phyloP scores from a whole-genome alignment of 2,797 vertebrate species.

The Gorsachius magnificus region DNA sequence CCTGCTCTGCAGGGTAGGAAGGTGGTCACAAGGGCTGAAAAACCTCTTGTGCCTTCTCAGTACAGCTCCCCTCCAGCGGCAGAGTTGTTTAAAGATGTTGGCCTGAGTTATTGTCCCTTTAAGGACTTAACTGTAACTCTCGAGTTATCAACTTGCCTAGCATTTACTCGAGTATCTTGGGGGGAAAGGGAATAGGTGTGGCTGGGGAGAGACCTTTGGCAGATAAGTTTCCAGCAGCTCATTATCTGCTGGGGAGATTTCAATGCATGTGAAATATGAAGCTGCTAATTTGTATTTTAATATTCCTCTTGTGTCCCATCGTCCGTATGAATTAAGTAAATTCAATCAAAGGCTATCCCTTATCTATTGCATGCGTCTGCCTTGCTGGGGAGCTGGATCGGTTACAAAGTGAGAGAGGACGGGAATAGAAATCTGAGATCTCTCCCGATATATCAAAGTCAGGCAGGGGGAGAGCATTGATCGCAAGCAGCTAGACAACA shows the following conservation, averaged over 20 bases:
- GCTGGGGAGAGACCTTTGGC: constrained; percentile 18
- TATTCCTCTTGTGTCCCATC: constrained; percentile 59
- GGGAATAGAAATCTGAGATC: constrained; percentile 46
- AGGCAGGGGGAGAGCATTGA: constrained; percentile 34
- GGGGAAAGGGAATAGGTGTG: constrained; percentile 12
- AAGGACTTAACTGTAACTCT: neutral
- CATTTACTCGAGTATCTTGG: neutral
- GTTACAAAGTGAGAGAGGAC: neutral
- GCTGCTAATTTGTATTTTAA: constrained; percentile 70
- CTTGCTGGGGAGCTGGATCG: constrained; percentile 12
- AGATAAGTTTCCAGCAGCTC: constrained; percentile 47
- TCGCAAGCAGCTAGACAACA: constrained; percentile 23
- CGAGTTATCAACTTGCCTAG: neutral
- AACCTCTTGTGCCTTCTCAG: neutral
- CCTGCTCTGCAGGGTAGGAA: neutral
- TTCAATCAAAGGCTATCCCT: constrained; percentile 59
- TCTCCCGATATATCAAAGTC: constrained; percentile 24
- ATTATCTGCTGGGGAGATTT: constrained; percentile 55
- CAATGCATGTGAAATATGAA: constrained; percentile 43
- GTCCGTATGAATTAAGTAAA: constrained; percentile 59
- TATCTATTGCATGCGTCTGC: constrained; percentile 38
- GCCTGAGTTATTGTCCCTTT: neutral
- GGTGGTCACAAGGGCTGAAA: neutral
- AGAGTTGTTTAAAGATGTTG: neutral
- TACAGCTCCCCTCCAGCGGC: neutral